A percentile compares a stretch with the other conserved stretches of the same genome.
Conservation (phyloP, 1,140 invertebrate genomes). For the Lepidurus apus region DNA sequence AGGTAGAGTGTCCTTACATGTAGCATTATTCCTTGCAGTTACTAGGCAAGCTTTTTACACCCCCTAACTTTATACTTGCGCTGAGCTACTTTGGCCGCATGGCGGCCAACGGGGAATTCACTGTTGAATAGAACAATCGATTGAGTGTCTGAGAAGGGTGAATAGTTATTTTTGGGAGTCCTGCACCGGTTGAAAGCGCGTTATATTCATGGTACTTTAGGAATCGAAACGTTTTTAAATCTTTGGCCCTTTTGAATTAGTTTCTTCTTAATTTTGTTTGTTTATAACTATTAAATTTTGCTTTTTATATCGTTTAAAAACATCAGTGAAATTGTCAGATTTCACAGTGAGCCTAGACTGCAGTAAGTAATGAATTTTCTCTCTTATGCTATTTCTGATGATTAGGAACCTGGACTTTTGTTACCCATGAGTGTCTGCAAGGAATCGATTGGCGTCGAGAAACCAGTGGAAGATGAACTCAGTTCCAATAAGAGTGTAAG, state of each 20-base stretch:
- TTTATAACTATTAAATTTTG: no score
- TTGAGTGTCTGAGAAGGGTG: not conserved
- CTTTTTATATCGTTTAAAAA: no score
- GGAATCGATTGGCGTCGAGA: not conserved
- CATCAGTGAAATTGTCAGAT: no score
- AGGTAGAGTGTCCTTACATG: not conserved
- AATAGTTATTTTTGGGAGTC: not conserved
- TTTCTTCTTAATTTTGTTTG: no score
- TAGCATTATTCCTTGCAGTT: not conserved
- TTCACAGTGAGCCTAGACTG: no score
- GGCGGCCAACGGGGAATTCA: not conserved
- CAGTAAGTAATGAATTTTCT: no score
- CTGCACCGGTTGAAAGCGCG: not conserved
- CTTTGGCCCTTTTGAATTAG: no score
- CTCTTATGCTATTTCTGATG: no score
- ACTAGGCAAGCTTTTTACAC: not conserved
- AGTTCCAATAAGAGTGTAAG: conserved; percentile 9
- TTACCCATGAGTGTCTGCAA: not conserved
- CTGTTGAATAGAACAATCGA: not conserved
- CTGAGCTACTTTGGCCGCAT: not conserved
- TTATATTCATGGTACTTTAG: not conserved
- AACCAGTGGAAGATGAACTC: conserved; percentile 8
- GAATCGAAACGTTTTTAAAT: not conserved
- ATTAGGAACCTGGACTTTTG: not conserved
- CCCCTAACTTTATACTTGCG: not conserved